A percentile compares a stretch with the other conserved stretches of the same genome.
Evolutionary conservation across 2,113 vertebrate species (phyloP).

Genomic region (Hemichromis elongatus): DNA sequence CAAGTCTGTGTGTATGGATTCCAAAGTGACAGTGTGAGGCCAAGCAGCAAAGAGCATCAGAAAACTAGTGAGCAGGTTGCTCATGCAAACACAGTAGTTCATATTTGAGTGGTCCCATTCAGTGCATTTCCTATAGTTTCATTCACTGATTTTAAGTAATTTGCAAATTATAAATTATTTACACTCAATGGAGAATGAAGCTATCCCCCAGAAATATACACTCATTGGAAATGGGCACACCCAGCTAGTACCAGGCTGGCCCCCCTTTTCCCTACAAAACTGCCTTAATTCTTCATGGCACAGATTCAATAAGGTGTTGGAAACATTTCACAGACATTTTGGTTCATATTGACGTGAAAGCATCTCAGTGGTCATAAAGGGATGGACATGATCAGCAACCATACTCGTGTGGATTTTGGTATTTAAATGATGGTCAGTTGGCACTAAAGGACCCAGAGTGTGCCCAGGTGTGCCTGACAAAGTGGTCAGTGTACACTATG

Average conservation of each 20-base stretch:
- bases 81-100: not conserved
- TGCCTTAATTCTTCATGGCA: not conserved
- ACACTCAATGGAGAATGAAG: not conserved
- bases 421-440: not conserved
- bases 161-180: not conserved
- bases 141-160: not conserved
- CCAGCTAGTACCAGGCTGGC: not conserved
- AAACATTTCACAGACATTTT: not conserved
- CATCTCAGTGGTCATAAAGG: not conserved
- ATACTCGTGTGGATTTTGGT: not conserved
- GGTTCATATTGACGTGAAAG: not conserved
- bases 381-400: not conserved
- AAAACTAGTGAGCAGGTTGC: not conserved
- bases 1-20: slow-evolving; percentile 33
- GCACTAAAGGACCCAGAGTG: not conserved
- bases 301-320: not conserved
- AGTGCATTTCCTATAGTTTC: not conserved
- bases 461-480: not conserved
- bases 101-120: not conserved
- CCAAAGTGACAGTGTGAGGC: slow-evolving; percentile 9
- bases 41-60: not conserved
- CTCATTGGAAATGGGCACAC: not conserved
- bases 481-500: not conserved
- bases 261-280: not conserved
- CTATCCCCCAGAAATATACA: not conserved